These are phyloP conservation scores for Lepisosteus osseus DNA, from an alignment of 2,113 vertebrate species.

Conservation along the genomic window DNA sequence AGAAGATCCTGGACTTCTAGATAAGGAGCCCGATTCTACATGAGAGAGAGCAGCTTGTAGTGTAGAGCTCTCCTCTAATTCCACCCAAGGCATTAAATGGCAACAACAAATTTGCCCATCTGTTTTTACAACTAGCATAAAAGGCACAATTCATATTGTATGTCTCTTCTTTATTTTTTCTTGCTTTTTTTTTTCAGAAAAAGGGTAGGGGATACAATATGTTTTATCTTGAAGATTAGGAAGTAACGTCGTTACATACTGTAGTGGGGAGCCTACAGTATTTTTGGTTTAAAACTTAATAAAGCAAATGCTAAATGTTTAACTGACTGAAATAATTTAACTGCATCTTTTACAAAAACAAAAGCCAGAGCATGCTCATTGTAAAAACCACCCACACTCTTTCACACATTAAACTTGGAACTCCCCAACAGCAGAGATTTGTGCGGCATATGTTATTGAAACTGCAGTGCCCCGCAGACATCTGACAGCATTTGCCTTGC, in stretches of 20 bases:
- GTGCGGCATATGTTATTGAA: no score
- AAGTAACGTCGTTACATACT: background rate
- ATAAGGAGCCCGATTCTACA: no score
- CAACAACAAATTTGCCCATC: conserved; percentile 7
- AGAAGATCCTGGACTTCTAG: no score
- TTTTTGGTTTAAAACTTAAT: background rate
- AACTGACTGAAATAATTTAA: background rate
- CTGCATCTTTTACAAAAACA: no score
- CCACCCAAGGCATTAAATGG: background rate
- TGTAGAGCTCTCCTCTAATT: background rate
- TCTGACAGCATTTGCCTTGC: no score
- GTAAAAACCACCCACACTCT: no score
- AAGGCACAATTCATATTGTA: background rate
- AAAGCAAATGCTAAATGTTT: background rate
- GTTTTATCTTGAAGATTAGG: no score
- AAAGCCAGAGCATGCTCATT: no score
- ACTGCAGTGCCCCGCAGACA: no score
- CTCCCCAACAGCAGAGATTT: no score
- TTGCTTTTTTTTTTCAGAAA: background rate
- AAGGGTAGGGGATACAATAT: background rate
- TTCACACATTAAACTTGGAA: no score
- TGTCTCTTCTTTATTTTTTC: background rate
- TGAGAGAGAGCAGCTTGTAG: background rate
- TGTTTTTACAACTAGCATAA: conserved; percentile 1
- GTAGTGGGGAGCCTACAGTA: background rate